Conservation (phyloP, 2,888 invertebrate genomes). For the Hyalella azteca region DNA sequence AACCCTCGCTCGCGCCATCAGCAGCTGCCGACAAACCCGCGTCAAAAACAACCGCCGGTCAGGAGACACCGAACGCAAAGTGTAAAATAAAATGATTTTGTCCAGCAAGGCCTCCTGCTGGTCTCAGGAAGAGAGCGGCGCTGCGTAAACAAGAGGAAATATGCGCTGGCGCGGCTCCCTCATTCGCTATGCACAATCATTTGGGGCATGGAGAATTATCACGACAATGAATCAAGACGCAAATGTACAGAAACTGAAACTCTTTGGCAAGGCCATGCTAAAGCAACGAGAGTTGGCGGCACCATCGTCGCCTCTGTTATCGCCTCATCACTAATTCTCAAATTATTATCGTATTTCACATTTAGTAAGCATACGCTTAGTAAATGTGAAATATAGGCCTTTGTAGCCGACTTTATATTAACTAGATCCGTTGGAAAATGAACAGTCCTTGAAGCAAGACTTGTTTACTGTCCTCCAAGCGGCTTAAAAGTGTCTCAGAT, state of each 20-base stretch:
- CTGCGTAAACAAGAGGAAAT: neutral
- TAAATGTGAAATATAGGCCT: neutral
- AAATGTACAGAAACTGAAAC: conserved; percentile 6
- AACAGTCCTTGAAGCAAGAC: no score
- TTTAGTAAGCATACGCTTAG: neutral
- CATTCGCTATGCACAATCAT: conserved; percentile 36
- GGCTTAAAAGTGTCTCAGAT: no score
- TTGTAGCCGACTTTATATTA: no score
- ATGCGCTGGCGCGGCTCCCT: neutral
- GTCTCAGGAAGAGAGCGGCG: neutral
- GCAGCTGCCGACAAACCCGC: neutral
- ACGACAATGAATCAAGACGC: neutral
- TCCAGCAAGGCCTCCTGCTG: conserved; percentile 12
- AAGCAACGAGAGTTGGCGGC: neutral
- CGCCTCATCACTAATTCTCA: neutral
- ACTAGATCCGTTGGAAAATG: no score
- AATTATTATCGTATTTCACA: conserved; percentile 25
- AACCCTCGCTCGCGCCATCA: neutral
- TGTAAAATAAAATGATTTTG: conserved; percentile 30
- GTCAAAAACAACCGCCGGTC: conserved; percentile 8
- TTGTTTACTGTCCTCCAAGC: no score
- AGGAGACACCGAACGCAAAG: neutral
- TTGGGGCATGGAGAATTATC: conserved; percentile 30
- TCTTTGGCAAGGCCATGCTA: neutral
- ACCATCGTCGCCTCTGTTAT: neutral